These are phyloP conservation scores for Boloria selene DNA, from an alignment of 2,888 invertebrate species.

Conservation along the genomic window DNA sequence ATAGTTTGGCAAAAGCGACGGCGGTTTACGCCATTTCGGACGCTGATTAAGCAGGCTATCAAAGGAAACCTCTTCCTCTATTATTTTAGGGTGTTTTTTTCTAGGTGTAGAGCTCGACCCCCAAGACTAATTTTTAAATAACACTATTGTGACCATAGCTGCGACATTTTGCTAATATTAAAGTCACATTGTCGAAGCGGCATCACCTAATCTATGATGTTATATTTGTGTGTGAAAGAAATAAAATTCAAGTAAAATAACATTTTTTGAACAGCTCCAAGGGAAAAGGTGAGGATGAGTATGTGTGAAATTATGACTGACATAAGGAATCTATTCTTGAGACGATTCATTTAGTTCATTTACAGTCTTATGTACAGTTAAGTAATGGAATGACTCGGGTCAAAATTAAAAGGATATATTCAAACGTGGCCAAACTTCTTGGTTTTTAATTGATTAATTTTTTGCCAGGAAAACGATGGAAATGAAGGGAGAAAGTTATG, in stretches of 20 bases:
- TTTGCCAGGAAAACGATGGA: constrained; percentile 88
- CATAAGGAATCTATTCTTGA: constrained; percentile 57
- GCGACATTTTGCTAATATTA: constrained; percentile 75
- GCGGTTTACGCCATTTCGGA: constrained; percentile 52
- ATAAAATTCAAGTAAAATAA: constrained; percentile 76
- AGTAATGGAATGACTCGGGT: constrained; percentile 54
- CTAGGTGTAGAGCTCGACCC: constrained; percentile 72
- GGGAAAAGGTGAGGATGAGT: constrained; percentile 81
- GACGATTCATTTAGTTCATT: constrained; percentile 51
- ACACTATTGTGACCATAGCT: constrained; percentile 72
- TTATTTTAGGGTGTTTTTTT: constrained; percentile 81
- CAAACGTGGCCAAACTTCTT: constrained; percentile 47
- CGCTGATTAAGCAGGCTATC: constrained; percentile 48
- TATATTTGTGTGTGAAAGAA: constrained; percentile 77
- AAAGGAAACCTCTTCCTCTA: constrained; percentile 58
- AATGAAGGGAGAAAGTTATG: constrained; percentile 90
- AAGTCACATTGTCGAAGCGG: constrained; percentile 75
- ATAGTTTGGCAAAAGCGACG: constrained; percentile 55
- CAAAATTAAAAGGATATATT: constrained; percentile 51
- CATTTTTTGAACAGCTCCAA: constrained; percentile 81
- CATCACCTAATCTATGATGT: constrained; percentile 77
- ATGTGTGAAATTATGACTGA: constrained; percentile 71
- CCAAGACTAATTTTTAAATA: constrained; percentile 67
- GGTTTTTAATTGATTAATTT: constrained; percentile 49
- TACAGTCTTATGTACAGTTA: constrained; percentile 53